These are phyloP conservation scores for Aramus guarauna DNA, from an alignment of 2,113 vertebrate genomes.

Conservation along the genomic window DNA sequence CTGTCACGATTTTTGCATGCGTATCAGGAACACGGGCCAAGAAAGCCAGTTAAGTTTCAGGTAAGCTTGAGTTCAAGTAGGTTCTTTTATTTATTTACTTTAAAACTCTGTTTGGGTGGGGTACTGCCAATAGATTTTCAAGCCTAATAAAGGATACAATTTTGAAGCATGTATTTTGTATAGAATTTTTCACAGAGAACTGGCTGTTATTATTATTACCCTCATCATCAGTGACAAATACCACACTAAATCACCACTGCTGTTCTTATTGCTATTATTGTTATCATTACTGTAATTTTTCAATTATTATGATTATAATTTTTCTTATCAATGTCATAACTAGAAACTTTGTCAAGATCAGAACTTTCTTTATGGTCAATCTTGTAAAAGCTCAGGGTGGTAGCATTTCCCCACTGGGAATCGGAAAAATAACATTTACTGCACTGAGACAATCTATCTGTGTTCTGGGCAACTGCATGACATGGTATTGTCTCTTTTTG, in stretches of 20 bases:
- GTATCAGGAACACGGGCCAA: background rate
- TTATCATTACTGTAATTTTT: slow-evolving; percentile 14
- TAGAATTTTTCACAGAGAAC: background rate
- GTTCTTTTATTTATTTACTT: slow-evolving; percentile 38
- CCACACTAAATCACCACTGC: background rate
- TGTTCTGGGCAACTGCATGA: background rate
- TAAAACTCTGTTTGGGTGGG: background rate
- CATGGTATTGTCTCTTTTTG: background rate
- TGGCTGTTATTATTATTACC: slow-evolving; percentile 11
- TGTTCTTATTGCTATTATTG: slow-evolving; percentile 18
- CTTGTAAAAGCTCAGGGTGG: background rate
- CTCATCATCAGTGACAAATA: slow-evolving; percentile 22
- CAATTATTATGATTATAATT: background rate
- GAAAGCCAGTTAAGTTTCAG: slow-evolving; percentile 50
- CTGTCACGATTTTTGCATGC: slow-evolving; percentile 16
- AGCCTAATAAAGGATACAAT: background rate
- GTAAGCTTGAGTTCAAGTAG: slow-evolving; percentile 47
- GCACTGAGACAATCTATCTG: background rate
- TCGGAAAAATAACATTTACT: background rate
- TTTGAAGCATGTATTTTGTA: background rate
- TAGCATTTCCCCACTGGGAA: background rate
- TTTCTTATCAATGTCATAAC: slow-evolving; percentile 2
- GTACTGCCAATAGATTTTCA: slow-evolving; percentile 28
- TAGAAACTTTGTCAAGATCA: background rate
- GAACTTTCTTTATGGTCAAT: background rate